These are phyloP conservation scores for Danio albolineatus DNA, from an alignment of 2,797 vertebrate species.

Conservation along the genomic window DNA sequence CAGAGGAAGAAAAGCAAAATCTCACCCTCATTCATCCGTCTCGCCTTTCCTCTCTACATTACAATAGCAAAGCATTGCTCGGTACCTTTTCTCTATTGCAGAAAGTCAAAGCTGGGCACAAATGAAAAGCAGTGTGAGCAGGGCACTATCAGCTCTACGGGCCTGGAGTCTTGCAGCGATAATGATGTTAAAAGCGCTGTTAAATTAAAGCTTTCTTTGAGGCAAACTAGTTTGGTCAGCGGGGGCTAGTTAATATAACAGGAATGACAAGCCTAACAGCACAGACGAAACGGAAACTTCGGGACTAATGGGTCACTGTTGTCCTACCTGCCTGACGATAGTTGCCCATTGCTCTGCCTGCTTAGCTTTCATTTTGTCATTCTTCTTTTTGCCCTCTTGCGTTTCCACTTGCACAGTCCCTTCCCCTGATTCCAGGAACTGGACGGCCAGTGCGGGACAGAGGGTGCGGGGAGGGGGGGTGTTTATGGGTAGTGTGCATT, in stretches of 20 bases:
- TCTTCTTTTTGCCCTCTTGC: slow-evolving; percentile 83
- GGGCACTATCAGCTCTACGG: slow-evolving; percentile 3
- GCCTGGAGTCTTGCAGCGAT: slow-evolving; percentile 4
- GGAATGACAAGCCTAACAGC: slow-evolving; percentile 29
- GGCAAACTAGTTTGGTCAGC: slow-evolving; percentile 8
- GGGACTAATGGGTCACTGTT: slow-evolving; percentile 54
- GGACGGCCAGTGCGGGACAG: slow-evolving; percentile 72
- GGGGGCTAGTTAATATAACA: slow-evolving; percentile 11
- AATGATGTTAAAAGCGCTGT: slow-evolving; percentile 7
- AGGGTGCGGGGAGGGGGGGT: slow-evolving; percentile 57
- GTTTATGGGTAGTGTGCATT: slow-evolving; percentile 59
- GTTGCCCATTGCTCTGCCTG: slow-evolving; percentile 96
- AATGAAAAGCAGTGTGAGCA: slow-evolving; percentile 39
- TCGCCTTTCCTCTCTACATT: slow-evolving; percentile 43
- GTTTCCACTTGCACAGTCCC: slow-evolving; percentile 83
- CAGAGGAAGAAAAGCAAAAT: slow-evolving; percentile 21
- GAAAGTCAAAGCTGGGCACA: slow-evolving; percentile 33
- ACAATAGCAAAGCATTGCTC: slow-evolving; percentile 42
- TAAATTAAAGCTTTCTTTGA: slow-evolving; percentile 12
- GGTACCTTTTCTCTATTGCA: slow-evolving; percentile 26
- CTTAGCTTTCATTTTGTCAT: slow-evolving; percentile 87
- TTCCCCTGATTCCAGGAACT: slow-evolving; percentile 92
- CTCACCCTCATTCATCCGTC: slow-evolving; percentile 50
- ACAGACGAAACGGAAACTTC: slow-evolving; percentile 44
- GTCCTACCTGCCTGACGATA: slow-evolving; percentile 96